phyloP scores from a whole-genome alignment of 1,140 invertebrate species.

The Trinorchestia longiramus region DNA sequence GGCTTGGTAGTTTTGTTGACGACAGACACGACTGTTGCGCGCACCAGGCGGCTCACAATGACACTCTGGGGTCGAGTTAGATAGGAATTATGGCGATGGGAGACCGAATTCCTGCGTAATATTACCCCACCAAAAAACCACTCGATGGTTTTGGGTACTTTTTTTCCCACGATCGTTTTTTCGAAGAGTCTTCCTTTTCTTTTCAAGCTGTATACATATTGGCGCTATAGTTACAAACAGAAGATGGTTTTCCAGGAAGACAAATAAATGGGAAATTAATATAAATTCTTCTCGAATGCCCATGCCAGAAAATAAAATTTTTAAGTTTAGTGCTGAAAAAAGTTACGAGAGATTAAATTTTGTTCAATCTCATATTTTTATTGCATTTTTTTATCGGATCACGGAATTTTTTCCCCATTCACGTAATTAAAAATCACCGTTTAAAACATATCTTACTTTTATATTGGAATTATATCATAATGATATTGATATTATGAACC shows the following conservation, averaged over 20 bases:
- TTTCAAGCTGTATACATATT: not conserved
- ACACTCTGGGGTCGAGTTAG: slow-evolving; percentile 48
- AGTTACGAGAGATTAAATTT: too few species aligned
- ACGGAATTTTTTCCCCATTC: too few species aligned
- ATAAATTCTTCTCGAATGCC: not conserved
- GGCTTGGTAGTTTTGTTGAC: not conserved
- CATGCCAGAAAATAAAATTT: not conserved
- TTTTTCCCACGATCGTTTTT: not conserved
- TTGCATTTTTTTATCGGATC: too few species aligned
- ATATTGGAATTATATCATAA: too few species aligned
- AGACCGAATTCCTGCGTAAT: slow-evolving; percentile 31
- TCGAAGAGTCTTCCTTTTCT: not conserved
- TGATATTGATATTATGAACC: too few species aligned
- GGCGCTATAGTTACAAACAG: not conserved
- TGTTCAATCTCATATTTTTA: too few species aligned
- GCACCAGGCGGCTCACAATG: slow-evolving; percentile 17
- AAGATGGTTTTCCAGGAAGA: not conserved
- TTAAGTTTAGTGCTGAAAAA: not conserved
- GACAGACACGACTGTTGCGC: slow-evolving; percentile 45
- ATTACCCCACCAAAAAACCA: slow-evolving; percentile 43
- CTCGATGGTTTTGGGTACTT: slow-evolving; percentile 10
- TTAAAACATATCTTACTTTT: too few species aligned
- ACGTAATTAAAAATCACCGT: too few species aligned
- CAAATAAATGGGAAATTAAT: not conserved
- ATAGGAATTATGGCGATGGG: slow-evolving; percentile 30